A percentile compares a stretch with the other conserved stretches of the same genome.
Conservation (phyloP, 1,140 invertebrate species). For the Acromyrmex charruanus region DNA sequence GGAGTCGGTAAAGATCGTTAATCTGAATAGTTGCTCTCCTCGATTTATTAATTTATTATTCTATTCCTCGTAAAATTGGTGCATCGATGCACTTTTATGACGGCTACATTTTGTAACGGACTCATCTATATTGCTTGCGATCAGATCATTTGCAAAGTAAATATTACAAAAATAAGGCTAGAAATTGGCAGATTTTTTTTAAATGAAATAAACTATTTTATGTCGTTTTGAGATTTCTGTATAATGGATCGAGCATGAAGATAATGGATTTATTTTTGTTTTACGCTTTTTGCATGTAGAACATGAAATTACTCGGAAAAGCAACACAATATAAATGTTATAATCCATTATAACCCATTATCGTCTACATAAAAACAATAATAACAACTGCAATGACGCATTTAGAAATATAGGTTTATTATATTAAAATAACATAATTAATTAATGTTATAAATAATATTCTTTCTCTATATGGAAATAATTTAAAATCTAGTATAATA, state of each 20-base stretch:
- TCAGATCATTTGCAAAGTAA: conserved; percentile 51
- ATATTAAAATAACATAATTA: not conserved
- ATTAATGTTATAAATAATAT: not conserved
- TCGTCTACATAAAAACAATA: not conserved
- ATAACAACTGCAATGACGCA: not conserved
- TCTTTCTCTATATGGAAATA: not conserved
- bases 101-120: not conserved
- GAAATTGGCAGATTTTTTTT: not conserved
- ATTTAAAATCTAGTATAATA: not conserved
- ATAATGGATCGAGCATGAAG: not conserved
- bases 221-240: not conserved
- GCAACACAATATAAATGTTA: not conserved
- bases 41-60: conserved; percentile 80
- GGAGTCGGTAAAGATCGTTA: conserved; percentile 57
- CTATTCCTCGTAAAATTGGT: conserved; percentile 65
- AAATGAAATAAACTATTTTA: not conserved
- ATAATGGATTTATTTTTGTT: not conserved
- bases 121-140: not conserved
- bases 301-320: not conserved
- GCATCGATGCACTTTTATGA: conserved; percentile 63
- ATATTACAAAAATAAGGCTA: conserved; percentile 22
- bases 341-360: not conserved
- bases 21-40: conserved; percentile 55
- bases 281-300: not conserved
- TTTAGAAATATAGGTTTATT: not conserved